These are phyloP conservation scores for Euspilapteryx auroguttella DNA, from an alignment of 2,888 invertebrate genomes.

Conservation along the genomic window DNA sequence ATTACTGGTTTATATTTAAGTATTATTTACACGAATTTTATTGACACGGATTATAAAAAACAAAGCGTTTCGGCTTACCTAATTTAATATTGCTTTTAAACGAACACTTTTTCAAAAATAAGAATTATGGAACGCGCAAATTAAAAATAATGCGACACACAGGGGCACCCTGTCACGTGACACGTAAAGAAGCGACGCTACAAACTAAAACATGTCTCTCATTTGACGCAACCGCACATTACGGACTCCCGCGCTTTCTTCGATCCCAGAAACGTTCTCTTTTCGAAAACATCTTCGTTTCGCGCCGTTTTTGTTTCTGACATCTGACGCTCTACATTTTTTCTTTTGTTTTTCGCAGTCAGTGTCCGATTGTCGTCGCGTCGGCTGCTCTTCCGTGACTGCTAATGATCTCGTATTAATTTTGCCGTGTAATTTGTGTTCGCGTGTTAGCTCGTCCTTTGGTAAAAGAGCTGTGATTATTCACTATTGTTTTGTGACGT, in stretches of 20 bases:
- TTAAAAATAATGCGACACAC: no score
- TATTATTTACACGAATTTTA: constrained; percentile 1
- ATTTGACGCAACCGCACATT: neutral
- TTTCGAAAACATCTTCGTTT: neutral
- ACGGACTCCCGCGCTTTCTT: neutral
- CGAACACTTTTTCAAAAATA: no score
- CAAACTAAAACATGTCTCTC: neutral
- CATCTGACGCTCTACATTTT: no score
- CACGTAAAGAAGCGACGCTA: neutral
- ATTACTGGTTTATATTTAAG: neutral
- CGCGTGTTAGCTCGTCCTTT: neutral
- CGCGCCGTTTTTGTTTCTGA: neutral
- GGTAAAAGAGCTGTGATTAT: neutral
- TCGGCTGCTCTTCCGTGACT: neutral
- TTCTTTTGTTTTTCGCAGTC: neutral
- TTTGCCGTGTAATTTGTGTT: neutral
- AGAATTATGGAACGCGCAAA: no score
- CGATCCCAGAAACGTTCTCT: neutral
- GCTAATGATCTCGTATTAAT: neutral
- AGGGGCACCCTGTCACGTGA: no score
- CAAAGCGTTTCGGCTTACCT: no score
- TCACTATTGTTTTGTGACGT: neutral
- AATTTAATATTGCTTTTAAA: no score
- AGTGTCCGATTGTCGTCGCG: neutral
- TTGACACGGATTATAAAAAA: no score